Conservation (phyloP, 2,888 invertebrate species). For the Digitonthophagus gazella region DNA sequence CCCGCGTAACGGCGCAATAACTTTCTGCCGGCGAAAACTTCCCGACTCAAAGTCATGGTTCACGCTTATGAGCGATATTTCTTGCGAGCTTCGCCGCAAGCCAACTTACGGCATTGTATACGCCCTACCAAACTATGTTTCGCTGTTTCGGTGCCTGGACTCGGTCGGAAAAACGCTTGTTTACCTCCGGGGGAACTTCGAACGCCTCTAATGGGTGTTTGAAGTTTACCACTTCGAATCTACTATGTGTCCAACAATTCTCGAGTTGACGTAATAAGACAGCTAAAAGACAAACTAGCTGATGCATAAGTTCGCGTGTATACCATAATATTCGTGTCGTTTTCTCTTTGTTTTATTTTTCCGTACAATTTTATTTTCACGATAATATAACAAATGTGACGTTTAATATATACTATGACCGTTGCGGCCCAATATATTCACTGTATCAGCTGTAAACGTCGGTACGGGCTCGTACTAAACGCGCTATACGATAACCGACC, state of each 20-base stretch:
- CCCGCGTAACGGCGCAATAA: conserved; percentile 24
- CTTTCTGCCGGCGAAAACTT: conserved; percentile 26
- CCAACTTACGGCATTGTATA: neutral
- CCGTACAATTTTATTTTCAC: neutral
- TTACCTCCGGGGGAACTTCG: neutral
- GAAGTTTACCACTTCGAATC: neutral
- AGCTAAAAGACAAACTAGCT: neutral
- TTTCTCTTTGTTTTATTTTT: too few species aligned
- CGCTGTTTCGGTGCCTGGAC: conserved; percentile 12
- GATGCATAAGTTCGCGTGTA: too few species aligned
- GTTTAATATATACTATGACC: conserved; percentile 18
- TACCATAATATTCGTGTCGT: too few species aligned
- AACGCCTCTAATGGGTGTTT: neutral
- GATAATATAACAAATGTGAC: conserved; percentile 17
- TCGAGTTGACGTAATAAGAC: neutral
- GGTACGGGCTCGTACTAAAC: conserved; percentile 21
- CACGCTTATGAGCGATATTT: conserved; percentile 28
- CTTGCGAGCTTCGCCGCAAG: conserved; percentile 21
- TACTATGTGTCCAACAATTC: neutral
- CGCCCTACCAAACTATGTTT: conserved; percentile 10
- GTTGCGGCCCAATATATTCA: conserved; percentile 19
- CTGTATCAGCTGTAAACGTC: conserved; percentile 25
- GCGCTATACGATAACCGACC: conserved; percentile 22
- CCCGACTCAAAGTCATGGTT: conserved; percentile 28
- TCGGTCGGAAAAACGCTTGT: neutral